Base-by-base conservation (phyloP, 2,797 vertebrate genomes). In the Botia almorhae region DNA sequence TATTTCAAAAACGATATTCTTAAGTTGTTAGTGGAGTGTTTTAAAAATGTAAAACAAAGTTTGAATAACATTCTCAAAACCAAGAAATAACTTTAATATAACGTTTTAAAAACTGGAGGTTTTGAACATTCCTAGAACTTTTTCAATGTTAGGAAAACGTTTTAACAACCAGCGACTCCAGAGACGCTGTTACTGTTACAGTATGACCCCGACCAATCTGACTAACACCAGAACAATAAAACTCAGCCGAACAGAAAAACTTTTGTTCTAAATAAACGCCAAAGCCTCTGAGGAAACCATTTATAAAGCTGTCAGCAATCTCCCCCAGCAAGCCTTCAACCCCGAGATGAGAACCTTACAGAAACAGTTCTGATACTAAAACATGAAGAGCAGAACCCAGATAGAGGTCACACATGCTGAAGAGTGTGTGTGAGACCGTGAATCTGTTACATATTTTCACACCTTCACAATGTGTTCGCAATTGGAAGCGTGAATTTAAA, bases 251-350 rank as follows among this genome's bases (percentile, higher is more conserved):
- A 65, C 58, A 56, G 69, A 65, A 64, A 73, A 82, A 84, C 65
- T 80, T 56, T n/a, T 14, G 64, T 77, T 86, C 84, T 86, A 84
- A 86, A 86, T 86, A 84, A 82, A 81, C 16, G 80, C 80, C 81
- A 81, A 74, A 83, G 81, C 72, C 68, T 75, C 55, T 79, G 68
- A 81, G 75, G 76, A 79, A 81, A 53, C 61, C 60, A 81, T 85
- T 78, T 73, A 85, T 83, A 83, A 81, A 70, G 51, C 76, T 85
- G 82, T 79, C 82, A 71, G 74, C 43, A 56, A 71, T 69, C 56
- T 69, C 56, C 58, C 69, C 61, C 70, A 68, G 61, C 33, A 70
- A 55, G 56, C 76, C 64, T 51, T 51, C n/a, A 72, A 55, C 69
- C 69, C 33, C 5, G 58, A 55, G 71, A 79, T 72, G 68, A 78